phyloP scores from a whole-genome alignment of 92 coral and sea anemone species.

The Palythoa caribaeorum region DNA sequence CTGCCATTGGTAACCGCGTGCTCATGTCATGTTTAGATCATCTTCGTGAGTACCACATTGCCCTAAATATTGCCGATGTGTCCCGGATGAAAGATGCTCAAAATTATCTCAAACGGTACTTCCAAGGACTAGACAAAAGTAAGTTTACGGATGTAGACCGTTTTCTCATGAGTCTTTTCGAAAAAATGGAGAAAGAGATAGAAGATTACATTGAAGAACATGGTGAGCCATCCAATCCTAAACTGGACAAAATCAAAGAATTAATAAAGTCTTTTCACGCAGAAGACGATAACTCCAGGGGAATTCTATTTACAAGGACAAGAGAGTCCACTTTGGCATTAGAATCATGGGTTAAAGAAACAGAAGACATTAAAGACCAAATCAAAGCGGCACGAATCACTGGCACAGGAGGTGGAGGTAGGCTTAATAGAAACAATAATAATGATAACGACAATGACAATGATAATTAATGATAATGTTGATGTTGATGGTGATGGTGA shows the following conservation, averaged over 20 bases:
- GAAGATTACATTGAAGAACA: conserved; percentile 25
- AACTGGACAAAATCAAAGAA: conserved; percentile 66
- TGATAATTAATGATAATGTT: too few species aligned
- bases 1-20: conserved; percentile 64
- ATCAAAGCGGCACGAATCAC: too few species aligned
- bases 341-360: conserved; percentile 83
- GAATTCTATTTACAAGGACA: conserved; percentile 87
- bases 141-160: conserved; percentile 60
- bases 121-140: conserved; percentile 56
- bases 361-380: conserved; percentile 50
- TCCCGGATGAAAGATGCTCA: conserved; percentile 83
- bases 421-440: neutral
- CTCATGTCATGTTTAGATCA: conserved; percentile 84
- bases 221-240: conserved; percentile 83
- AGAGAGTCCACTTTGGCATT: conserved; percentile 80
- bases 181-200: conserved; percentile 35
- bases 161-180: conserved; percentile 57
- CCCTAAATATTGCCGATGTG: conserved; percentile 80
- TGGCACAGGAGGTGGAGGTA: conserved; percentile 77
- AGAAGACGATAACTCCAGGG: conserved; percentile 61
- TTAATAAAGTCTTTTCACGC: conserved; percentile 39
- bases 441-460: too few species aligned
- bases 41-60: conserved; percentile 77
- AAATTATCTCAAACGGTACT: conserved; percentile 64
- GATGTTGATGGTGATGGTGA: too few species aligned